phyloP scores from a whole-genome alignment of 1,140 invertebrate species.

The Branchinecta lynchi region DNA sequence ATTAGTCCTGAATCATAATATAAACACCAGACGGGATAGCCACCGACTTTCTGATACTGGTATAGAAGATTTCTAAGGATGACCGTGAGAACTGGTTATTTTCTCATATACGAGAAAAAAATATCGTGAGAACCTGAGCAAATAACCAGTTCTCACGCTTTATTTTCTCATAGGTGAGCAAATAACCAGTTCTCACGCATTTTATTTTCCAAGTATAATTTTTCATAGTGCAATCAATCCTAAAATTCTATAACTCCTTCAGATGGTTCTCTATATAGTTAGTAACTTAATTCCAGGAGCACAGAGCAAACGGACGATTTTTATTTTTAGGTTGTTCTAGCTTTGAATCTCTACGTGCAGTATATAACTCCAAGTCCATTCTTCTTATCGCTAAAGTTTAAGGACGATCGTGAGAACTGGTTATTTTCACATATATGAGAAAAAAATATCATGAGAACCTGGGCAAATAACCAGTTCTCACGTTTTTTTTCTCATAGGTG shows the following conservation, averaged over 20 bases:
- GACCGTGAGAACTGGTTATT: background rate
- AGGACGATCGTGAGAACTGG: too few relatives aligned
- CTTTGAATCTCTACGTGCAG: background rate
- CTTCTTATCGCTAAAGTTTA: background rate
- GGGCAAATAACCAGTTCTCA: too few relatives aligned
- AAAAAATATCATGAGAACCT: background rate
- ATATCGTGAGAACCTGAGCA: too few relatives aligned
- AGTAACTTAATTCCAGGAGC: background rate
- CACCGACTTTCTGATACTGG: background rate
- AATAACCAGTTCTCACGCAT: background rate
- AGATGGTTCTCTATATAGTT: background rate
- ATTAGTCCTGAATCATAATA: background rate
- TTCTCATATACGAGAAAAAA: too few relatives aligned
- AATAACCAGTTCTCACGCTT: too few relatives aligned
- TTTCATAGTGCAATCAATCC: background rate
- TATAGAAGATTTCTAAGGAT: background rate
- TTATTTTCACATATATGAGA: too few relatives aligned
- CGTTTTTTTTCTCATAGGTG: too few relatives aligned
- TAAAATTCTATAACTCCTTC: background rate
- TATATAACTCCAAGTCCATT: background rate
- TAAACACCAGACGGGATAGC: background rate
- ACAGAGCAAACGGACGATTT: background rate
- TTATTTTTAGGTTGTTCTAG: slow-evolving; percentile 23
- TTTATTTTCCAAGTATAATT: background rate
- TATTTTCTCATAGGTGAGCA: too few relatives aligned